Evolutionary conservation across 2,797 vertebrate genomes (phyloP).

Genomic region (Paguma larvata): DNA sequence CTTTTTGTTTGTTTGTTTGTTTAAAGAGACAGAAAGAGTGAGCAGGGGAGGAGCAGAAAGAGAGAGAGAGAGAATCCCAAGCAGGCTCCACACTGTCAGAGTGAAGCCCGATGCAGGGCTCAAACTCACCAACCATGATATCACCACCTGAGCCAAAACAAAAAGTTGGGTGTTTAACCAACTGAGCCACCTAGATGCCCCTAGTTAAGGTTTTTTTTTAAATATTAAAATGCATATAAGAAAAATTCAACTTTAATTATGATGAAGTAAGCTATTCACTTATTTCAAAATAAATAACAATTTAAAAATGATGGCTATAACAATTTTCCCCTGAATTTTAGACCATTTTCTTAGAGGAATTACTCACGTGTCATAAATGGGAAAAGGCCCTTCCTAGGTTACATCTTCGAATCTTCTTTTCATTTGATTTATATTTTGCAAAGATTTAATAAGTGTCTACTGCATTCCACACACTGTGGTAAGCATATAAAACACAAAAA

Average conservation of each 20-base stretch:
- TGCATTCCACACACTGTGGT: background rate
- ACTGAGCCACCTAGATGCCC: background rate
- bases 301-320: background rate
- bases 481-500: background rate
- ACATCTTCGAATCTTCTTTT: background rate
- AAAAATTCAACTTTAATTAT: background rate
- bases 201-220: background rate
- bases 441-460: background rate
- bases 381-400: background rate
- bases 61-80: background rate
- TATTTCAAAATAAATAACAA: background rate
- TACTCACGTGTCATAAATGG: background rate
- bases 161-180: fast-evolving
- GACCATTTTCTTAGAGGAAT: background rate
- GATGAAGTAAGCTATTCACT: background rate
- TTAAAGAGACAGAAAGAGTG: background rate
- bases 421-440: background rate
- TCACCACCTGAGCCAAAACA: background rate
- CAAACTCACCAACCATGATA: background rate
- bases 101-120: background rate
- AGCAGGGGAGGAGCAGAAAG: background rate
- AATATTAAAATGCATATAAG: background rate
- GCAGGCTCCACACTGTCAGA: background rate
- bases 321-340: constrained; percentile 19
- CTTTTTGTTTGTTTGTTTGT: background rate